phyloP scores from a whole-genome alignment of 2,113 vertebrate species.

The Ursus arctos region DNA sequence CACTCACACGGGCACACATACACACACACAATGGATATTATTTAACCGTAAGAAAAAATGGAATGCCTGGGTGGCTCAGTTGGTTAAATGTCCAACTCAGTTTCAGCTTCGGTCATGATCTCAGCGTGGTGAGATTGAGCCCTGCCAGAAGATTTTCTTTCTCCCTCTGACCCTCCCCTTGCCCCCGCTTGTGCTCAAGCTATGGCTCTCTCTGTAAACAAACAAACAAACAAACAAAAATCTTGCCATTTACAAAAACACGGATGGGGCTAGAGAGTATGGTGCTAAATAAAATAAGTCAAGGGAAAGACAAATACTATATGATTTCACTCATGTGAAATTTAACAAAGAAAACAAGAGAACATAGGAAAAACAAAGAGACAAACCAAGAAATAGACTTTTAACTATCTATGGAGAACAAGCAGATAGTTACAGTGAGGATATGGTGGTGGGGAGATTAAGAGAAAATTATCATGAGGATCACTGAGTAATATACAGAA shows the following conservation, averaged over 20 bases:
- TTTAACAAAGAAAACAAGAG: background rate
- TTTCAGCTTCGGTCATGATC: background rate
- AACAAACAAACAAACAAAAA: background rate
- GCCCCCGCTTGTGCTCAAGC: background rate
- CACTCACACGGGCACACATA: no score
- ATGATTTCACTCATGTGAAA: background rate
- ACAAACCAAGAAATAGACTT: background rate
- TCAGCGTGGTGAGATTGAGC: background rate
- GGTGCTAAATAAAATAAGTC: background rate
- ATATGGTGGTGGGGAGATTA: background rate
- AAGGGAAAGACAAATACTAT: background rate
- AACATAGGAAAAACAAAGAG: background rate
- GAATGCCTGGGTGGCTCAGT: background rate
- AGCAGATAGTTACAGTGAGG: background rate
- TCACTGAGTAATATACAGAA: background rate
- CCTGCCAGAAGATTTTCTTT: background rate
- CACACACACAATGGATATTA: background rate
- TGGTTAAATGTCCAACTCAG: background rate
- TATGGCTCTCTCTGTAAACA: no score
- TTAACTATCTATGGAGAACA: background rate
- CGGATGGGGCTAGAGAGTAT: background rate
- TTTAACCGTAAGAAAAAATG: background rate
- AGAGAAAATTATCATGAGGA: background rate
- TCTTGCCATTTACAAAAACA: background rate
- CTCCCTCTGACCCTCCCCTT: background rate